Evolutionary conservation across 2,113 vertebrate genomes (phyloP).

Genomic region (Myxocyprinus asiaticus): DNA sequence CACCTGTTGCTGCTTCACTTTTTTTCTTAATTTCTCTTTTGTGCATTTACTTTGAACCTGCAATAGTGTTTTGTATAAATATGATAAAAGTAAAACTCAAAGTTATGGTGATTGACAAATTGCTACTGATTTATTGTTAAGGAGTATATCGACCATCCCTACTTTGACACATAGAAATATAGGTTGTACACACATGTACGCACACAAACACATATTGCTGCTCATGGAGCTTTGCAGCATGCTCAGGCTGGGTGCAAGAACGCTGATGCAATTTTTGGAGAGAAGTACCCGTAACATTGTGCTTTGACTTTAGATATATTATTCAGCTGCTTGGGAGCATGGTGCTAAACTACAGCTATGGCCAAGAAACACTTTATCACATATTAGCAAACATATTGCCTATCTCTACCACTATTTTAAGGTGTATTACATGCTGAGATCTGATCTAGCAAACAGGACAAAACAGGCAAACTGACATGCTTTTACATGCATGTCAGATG

Average conservation of each 20-base stretch:
- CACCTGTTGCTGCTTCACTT: too few relatives aligned
- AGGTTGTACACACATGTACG: slow-evolving; percentile 24
- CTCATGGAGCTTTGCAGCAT: slow-evolving; percentile 50
- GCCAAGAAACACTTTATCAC: slow-evolving; percentile 19
- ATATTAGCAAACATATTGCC: slow-evolving; percentile 15
- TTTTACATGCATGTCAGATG: not conserved
- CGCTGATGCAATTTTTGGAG: slow-evolving; percentile 31
- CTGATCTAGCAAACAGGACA: too few relatives aligned
- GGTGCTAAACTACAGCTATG: slow-evolving; percentile 8
- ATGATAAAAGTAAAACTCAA: too few relatives aligned
- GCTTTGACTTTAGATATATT: slow-evolving; percentile 24
- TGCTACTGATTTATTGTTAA: too few relatives aligned
- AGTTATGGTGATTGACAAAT: too few relatives aligned
- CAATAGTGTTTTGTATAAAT: too few relatives aligned
- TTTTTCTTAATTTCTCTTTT: too few relatives aligned
- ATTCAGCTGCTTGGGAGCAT: slow-evolving; percentile 44
- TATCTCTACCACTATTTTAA: not conserved
- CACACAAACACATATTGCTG: slow-evolving; percentile 21
- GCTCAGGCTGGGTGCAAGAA: slow-evolving; percentile 15
- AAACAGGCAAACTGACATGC: not conserved
- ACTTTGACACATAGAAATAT: not conserved
- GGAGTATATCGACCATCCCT: not conserved
- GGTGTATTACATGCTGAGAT: not conserved
- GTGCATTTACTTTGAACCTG: too few relatives aligned
- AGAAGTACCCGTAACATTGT: not conserved